phyloP scores from a whole-genome alignment of 2,113 vertebrate species.

The Campylomormyrus numenius region DNA sequence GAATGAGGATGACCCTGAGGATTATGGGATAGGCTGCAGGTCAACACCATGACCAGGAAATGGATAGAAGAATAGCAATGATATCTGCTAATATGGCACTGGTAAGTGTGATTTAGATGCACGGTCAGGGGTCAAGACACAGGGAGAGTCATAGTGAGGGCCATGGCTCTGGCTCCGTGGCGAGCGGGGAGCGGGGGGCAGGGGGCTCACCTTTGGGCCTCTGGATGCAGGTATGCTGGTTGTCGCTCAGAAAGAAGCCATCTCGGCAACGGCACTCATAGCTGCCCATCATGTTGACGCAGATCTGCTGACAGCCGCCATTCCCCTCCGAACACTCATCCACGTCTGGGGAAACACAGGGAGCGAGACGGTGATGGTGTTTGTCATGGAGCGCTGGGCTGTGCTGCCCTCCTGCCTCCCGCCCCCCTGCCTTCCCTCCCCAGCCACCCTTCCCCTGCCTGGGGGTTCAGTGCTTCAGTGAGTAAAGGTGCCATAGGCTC shows the following conservation, averaged over 20 bases:
- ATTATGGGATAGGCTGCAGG: not conserved
- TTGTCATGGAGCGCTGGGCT: not conserved
- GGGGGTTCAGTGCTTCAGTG: too few relatives aligned
- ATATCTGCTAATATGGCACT: not conserved
- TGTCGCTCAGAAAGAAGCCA: slow-evolving; percentile 96
- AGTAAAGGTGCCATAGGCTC: not conserved
- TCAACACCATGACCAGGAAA: not conserved
- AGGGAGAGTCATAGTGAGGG: slow-evolving; percentile 33
- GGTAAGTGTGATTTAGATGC: not conserved
- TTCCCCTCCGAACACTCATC: slow-evolving; percentile 92
- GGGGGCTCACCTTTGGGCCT: slow-evolving; percentile 79
- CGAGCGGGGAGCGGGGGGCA: too few relatives aligned
- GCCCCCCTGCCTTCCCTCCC: not conserved
- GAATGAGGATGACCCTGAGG: not conserved
- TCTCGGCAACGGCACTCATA: slow-evolving; percentile 94
- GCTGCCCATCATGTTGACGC: slow-evolving; percentile 98
- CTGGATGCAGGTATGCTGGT: slow-evolving; percentile 98
- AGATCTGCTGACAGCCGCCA: slow-evolving; percentile 92
- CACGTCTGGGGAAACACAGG: slow-evolving; percentile 67
- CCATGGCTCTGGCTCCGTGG: not conserved
- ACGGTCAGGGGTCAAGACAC: not conserved
- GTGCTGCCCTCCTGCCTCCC: not conserved
- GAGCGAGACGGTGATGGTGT: not conserved
- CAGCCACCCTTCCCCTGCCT: not conserved
- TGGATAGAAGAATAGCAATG: not conserved